phyloP scores from a whole-genome alignment of 2,888 invertebrate genomes.

The Lypha dubia region DNA sequence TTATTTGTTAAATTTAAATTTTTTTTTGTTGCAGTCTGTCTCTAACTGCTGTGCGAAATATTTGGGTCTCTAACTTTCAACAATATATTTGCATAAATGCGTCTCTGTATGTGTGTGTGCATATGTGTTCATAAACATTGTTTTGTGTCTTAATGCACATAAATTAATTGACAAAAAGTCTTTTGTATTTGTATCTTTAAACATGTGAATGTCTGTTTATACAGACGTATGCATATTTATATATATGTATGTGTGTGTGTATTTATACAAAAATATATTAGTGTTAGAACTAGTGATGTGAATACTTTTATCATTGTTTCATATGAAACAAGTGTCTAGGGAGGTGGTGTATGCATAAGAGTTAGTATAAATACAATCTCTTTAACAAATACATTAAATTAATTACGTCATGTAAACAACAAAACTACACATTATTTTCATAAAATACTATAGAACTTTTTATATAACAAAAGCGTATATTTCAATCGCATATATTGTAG shows the following conservation, averaged over 20 bases:
- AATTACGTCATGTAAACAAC: conserved; percentile 71
- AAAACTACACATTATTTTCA: conserved; percentile 63
- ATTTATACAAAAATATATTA: not conserved
- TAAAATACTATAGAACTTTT: conserved; percentile 61
- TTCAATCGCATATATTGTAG: too few species aligned
- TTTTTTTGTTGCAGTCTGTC: conserved; percentile 3
- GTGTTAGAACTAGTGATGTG: conserved; percentile 15
- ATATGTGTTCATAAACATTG: conserved; percentile 47
- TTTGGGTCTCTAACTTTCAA: conserved; percentile 43
- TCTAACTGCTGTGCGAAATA: conserved; percentile 23
- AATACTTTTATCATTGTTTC: not conserved
- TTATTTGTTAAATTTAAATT: too few species aligned
- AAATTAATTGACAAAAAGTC: conserved; percentile 71
- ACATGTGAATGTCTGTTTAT: not conserved
- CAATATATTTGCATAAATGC: conserved; percentile 12
- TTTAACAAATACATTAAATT: conserved; percentile 71
- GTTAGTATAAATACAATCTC: conserved; percentile 61
- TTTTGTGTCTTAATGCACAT: conserved; percentile 70
- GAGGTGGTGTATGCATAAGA: conserved; percentile 16
- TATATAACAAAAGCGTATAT: conserved; percentile 40
- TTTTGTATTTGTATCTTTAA: conserved; percentile 44
- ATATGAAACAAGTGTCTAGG: not conserved
- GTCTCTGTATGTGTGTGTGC: conserved; percentile 4
- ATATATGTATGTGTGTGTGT: too few species aligned
- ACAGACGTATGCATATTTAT: too few species aligned